Base-by-base conservation (phyloP, 2,113 vertebrate genomes). In the Ctenodactylus gundi region DNA sequence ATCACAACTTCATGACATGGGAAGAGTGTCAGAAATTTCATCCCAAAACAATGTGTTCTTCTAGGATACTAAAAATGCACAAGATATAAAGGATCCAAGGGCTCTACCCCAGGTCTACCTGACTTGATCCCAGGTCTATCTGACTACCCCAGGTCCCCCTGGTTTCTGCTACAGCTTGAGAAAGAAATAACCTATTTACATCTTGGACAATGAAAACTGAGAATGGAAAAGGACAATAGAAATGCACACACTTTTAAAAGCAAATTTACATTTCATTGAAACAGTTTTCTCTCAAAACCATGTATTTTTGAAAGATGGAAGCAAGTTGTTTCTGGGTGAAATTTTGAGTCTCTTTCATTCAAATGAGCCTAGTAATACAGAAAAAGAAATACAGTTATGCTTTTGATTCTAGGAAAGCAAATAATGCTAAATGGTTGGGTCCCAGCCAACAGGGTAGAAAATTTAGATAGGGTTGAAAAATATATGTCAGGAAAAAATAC, bases 281-380 rank as follows among this genome's bases (percentile, higher is more conserved):
- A 93, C 51, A 62, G 5, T 89, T 81, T 65, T 11, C 27, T 81
- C 6, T 44, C 60, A 64, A 93, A 95, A 90, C 27, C 44, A 72
- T 70, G 68, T 84, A 81, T 90, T 88, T 36, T 76, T 68, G 27
- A 21, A 89, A 85, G 41, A 86, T 88, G 60, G 9, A n/a, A 86
- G 17, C 36, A 94, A 87, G 27, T 84, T 91, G 68, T 85, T 88
- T 95, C 62, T 62, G 49, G 55, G 78, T 88, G 27, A 90, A 67
- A 77, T 94, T 85, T 84, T 80, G 44, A 88, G 73, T 85, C 62
- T 80, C 95, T 58, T 92, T 82, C 75, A 91, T 94, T 18, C 83
- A 88, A 75, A 53, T 58, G 27, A 90, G 41, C 23, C 72, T 87
- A 81, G 65, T 80, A 84, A 95, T 95, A 92, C 80, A 11, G 17